phyloP scores from a whole-genome alignment of 1,140 invertebrate genomes.

The Eubasilissa regina region DNA sequence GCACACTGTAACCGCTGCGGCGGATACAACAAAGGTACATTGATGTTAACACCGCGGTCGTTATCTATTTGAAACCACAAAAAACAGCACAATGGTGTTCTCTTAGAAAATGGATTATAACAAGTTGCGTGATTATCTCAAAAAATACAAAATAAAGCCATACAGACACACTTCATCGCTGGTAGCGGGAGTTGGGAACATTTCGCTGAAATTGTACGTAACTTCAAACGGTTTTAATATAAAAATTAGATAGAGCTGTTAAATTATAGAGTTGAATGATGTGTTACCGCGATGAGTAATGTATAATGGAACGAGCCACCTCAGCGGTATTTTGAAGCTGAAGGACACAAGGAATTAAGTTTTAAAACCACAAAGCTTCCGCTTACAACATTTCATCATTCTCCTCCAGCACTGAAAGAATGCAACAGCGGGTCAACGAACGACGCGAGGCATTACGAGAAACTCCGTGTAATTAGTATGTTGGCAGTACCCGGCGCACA shows the following conservation, averaged over 20 bases:
- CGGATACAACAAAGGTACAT: not conserved
- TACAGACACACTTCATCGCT: too few relatives aligned
- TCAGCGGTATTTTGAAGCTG: not conserved
- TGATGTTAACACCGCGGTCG: conserved; percentile 1
- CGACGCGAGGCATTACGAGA: conserved; percentile 34
- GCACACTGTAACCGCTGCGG: conserved; percentile 22
- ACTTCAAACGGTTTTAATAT: too few relatives aligned
- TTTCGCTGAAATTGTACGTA: too few relatives aligned
- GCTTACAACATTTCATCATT: conserved; percentile 17
- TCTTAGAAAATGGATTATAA: not conserved
- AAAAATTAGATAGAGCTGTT: too few relatives aligned
- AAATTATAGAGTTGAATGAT: not conserved
- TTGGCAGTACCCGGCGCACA: conserved; percentile 36
- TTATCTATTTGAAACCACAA: conserved; percentile 28
- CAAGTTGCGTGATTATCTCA: too few relatives aligned
- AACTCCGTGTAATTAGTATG: conserved; percentile 41
- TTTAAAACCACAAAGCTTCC: conserved; percentile 20
- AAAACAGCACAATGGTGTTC: not conserved
- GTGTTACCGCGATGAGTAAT: not conserved
- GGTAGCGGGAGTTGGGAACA: too few relatives aligned
- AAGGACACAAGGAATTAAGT: not conserved
- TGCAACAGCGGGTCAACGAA: conserved; percentile 32
- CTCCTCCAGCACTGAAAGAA: conserved; percentile 21
- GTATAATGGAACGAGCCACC: conserved; percentile 1
- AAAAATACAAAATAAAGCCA: too few relatives aligned